Conservation (phyloP, 2,888 invertebrate genomes). For the Philereme vetulata region DNA sequence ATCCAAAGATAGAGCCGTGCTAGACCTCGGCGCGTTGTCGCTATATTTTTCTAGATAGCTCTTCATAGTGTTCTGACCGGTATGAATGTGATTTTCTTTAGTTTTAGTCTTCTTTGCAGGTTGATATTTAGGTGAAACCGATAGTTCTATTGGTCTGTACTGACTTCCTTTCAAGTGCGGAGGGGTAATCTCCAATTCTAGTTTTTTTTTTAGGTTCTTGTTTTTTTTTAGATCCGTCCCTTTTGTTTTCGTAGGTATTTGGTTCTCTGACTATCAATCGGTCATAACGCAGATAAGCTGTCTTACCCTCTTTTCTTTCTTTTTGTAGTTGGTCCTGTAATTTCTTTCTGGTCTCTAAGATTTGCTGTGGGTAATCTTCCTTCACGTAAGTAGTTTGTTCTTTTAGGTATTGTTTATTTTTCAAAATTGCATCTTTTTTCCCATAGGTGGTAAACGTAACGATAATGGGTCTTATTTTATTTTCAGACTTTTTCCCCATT, state of each 20-base stretch:
- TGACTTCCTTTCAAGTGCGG: background rate
- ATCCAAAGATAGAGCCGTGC: too few species aligned
- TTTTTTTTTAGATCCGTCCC: background rate
- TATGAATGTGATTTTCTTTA: background rate
- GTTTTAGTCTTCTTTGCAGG: background rate
- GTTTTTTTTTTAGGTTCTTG: slow-evolving; percentile 1
- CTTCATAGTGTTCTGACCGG: background rate
- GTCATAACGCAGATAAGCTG: slow-evolving; percentile 8
- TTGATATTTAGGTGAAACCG: background rate
- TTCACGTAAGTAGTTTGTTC: background rate
- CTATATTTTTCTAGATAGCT: background rate
- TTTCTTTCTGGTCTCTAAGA: slow-evolving; percentile 2
- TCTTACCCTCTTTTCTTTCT: slow-evolving; percentile 5
- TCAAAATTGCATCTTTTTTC: background rate
- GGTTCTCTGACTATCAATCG: background rate
- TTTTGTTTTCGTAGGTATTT: background rate
- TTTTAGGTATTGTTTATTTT: slow-evolving; percentile 1
- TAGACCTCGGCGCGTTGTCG: too few species aligned
- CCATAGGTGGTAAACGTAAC: slow-evolving; percentile 6
- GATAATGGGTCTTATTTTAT: slow-evolving; percentile 9
- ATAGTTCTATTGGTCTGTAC: background rate
- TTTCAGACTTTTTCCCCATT: background rate
- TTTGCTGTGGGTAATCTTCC: slow-evolving; percentile 8
- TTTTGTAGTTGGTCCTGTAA: slow-evolving; percentile 6
- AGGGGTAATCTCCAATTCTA: slow-evolving; percentile 3